Percentiles rank a stretch among this genome's conserved stretches.
phyloP scores from a whole-genome alignment of 2,888 invertebrate genomes.

The Lepetodrilus schrolli region DNA sequence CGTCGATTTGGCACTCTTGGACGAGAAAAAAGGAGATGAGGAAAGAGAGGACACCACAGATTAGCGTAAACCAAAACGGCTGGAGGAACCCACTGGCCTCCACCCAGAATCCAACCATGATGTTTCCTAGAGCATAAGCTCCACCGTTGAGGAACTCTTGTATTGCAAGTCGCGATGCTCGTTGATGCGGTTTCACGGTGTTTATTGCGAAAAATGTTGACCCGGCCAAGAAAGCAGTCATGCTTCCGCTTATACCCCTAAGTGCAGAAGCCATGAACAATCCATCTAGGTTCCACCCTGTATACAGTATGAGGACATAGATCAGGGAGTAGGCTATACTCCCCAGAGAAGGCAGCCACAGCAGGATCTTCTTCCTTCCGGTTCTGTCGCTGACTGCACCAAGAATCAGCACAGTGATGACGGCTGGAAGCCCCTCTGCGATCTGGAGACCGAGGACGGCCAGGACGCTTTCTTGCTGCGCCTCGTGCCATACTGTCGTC shows the following conservation, averaged over 20 bases:
- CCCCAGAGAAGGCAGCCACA: constrained; percentile 72
- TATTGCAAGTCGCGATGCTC: constrained; percentile 62
- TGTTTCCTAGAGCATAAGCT: constrained; percentile 67
- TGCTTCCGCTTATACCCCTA: constrained; percentile 67
- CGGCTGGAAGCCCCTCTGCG: constrained; percentile 72
- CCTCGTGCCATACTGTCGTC: constrained; percentile 47
- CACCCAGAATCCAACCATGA: constrained; percentile 71
- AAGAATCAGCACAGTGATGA: constrained; percentile 68
- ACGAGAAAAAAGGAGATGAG: constrained; percentile 70
- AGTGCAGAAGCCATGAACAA: constrained; percentile 70
- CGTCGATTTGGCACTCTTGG: constrained; percentile 51
- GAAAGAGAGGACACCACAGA: constrained; percentile 63
- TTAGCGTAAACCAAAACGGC: constrained; percentile 72
- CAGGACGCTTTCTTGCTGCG: constrained; percentile 64
- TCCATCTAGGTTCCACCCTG: constrained; percentile 68
- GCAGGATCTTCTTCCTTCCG: constrained; percentile 68
- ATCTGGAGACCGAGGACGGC: constrained; percentile 68
- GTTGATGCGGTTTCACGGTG: constrained; percentile 57
- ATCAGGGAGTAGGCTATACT: constrained; percentile 67
- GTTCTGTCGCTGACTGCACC: constrained; percentile 73
- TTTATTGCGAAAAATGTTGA: constrained; percentile 68
- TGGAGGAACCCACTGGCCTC: constrained; percentile 66
- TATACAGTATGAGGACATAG: constrained; percentile 65
- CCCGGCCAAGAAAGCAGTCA: constrained; percentile 68
- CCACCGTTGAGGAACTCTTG: constrained; percentile 69